Conservation (phyloP, 2,113 vertebrate genomes). For the Penelope pileata region DNA sequence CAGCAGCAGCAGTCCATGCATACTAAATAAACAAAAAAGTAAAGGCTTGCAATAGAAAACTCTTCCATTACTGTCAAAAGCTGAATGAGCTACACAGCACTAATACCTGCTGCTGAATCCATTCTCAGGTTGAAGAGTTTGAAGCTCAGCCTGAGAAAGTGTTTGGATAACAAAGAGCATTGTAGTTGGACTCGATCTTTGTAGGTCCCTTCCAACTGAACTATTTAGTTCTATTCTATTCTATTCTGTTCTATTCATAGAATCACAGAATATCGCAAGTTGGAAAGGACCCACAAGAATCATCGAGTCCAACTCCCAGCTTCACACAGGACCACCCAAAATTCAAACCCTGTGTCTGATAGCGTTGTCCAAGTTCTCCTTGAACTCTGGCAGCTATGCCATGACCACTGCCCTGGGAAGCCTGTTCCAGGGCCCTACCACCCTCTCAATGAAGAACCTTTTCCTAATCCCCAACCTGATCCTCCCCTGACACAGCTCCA, state of each 20-base stretch:
- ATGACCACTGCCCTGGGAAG: background rate
- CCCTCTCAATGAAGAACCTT: background rate
- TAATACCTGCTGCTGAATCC: background rate
- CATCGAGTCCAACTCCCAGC: background rate
- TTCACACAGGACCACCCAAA: background rate
- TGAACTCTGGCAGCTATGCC: background rate
- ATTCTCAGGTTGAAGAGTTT: background rate
- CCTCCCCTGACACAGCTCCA: background rate
- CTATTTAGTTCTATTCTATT: background rate
- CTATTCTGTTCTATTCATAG: background rate
- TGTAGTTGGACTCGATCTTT: background rate
- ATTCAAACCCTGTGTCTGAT: background rate
- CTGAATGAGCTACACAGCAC: background rate
- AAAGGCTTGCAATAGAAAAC: slow-evolving; percentile 12
- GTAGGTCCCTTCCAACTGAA: background rate
- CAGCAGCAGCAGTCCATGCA: background rate
- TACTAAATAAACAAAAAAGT: slow-evolving; percentile 2
- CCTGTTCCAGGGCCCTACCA: background rate
- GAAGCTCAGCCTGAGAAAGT: background rate
- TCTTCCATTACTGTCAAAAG: background rate
- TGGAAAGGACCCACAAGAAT: background rate
- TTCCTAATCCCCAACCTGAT: background rate
- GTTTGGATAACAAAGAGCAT: background rate
- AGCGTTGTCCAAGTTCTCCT: background rate
- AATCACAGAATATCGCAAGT: background rate